Percentiles rank a stretch among this genome's conserved stretches.
These are phyloP conservation scores for Mesocentrotus franciscanus DNA, from an alignment of 53 echinoderm and acorn worm genomes.

Conservation along the genomic window DNA sequence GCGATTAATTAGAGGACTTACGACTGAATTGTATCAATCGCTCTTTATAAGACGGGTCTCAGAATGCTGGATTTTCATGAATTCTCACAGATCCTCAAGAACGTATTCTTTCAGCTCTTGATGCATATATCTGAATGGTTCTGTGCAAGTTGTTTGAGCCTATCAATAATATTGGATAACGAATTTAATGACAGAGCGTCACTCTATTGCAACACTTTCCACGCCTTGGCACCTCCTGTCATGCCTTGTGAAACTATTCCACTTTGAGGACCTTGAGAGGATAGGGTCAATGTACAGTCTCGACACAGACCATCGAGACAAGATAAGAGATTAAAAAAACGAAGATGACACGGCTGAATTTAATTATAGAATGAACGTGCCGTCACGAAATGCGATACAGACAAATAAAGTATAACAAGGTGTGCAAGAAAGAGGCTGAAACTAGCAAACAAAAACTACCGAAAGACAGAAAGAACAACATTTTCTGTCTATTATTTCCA, in stretches of 20 bases:
- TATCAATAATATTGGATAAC: not conserved
- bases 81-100: too few species aligned
- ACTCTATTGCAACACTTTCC: not conserved
- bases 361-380: constrained; percentile 33
- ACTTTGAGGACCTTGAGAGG: not conserved
- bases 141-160: too few species aligned
- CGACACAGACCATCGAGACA: not conserved
- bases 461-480: constrained; percentile 48
- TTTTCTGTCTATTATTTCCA: constrained; percentile 53
- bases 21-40: too few species aligned
- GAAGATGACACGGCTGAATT: constrained; percentile 28
- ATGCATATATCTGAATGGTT: too few species aligned
- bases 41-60: too few species aligned
- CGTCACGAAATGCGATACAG: constrained; percentile 26
- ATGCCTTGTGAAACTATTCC: not conserved
- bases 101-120: too few species aligned
- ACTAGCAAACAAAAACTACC: constrained; percentile 17
- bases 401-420: constrained; percentile 9
- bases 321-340: constrained; percentile 18
- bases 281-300: constrained; percentile 19
- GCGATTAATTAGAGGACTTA: too few species aligned
- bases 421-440: constrained; percentile 2
- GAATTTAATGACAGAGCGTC: not conserved
- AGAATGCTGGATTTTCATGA: too few species aligned
- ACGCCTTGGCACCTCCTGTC: not conserved